Conservation (phyloP, 35 echinoderm and acorn worm species). For the Chiridota heheva region DNA sequence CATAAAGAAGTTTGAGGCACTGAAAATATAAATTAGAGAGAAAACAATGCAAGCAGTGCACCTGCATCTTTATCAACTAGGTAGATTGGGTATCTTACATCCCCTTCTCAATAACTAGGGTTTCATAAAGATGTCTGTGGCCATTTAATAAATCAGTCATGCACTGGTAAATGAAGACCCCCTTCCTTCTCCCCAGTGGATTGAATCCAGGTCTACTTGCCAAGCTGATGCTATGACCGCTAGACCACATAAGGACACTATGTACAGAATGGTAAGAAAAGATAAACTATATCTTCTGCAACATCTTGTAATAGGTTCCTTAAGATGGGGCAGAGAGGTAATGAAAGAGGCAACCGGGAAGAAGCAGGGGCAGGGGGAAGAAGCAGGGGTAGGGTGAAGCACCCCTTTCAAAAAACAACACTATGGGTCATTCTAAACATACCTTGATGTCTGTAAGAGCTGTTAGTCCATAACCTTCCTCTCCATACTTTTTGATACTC, state of each 20-base stretch:
- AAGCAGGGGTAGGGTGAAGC: neutral
- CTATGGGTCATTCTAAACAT: neutral
- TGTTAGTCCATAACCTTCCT: conserved; percentile 72
- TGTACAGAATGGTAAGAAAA: neutral
- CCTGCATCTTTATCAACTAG: too few relatives aligned
- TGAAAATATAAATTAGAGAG: too few relatives aligned
- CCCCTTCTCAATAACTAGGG: too few relatives aligned
- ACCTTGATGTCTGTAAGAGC: conserved; percentile 89
- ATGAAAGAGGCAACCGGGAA: neutral
- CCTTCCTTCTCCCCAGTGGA: too few relatives aligned
- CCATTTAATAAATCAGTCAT: too few relatives aligned
- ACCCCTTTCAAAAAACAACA: neutral
- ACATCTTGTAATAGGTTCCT: neutral
- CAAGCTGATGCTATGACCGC: too few relatives aligned
- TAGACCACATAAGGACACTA: neutral
- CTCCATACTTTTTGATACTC: conserved; percentile 48
- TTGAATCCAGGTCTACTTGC: too few relatives aligned
- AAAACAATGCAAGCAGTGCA: too few relatives aligned
- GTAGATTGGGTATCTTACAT: too few relatives aligned
- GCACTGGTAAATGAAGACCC: too few relatives aligned
- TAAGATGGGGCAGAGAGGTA: neutral
- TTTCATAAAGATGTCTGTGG: too few relatives aligned
- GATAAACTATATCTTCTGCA: neutral
- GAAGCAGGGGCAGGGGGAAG: neutral
- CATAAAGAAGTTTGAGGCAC: too few relatives aligned